A percentile compares a stretch with the other conserved stretches of the same genome.
Evolutionary conservation across 2,113 vertebrate species (phyloP).

Genomic region (Pithys albifrons): DNA sequence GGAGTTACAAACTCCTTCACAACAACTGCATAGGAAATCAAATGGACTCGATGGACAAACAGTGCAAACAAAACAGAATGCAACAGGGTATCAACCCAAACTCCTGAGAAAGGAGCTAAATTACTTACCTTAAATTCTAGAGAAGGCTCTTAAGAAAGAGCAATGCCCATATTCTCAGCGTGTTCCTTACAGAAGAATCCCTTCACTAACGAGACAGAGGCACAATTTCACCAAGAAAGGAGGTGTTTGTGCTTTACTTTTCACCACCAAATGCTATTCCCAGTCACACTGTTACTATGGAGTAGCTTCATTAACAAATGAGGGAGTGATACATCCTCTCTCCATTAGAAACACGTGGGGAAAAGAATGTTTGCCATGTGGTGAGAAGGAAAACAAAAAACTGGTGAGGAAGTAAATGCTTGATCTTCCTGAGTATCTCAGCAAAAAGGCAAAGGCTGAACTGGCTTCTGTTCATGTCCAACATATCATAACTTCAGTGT

Average conservation of each 20-base stretch:
- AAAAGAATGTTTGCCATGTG: not conserved
- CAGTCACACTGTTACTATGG: not conserved
- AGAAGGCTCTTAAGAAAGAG: not conserved
- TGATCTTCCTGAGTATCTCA: not conserved
- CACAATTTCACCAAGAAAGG: not conserved
- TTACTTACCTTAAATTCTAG: conserved; percentile 35
- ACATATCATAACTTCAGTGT: not conserved
- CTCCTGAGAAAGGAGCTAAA: not conserved
- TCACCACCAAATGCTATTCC: not conserved
- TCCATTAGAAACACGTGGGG: not conserved
- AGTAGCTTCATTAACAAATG: not conserved
- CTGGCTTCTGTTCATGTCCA: not conserved
- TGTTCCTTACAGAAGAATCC: not conserved
- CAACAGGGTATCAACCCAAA: not conserved
- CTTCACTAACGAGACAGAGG: not conserved
- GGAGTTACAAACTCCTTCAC: not conserved
- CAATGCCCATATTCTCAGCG: not conserved
- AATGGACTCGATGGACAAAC: not conserved
- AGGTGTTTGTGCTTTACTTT: not conserved
- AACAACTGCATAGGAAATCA: not conserved
- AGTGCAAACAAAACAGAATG: not conserved
- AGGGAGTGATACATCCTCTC: not conserved
- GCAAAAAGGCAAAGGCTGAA: conserved; percentile 3
- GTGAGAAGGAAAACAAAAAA: not conserved
- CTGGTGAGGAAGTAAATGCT: not conserved